A percentile compares a stretch with the other conserved stretches of the same genome.
phyloP scores from a whole-genome alignment of 2,113 vertebrate species.

The Lophura nycthemera region DNA sequence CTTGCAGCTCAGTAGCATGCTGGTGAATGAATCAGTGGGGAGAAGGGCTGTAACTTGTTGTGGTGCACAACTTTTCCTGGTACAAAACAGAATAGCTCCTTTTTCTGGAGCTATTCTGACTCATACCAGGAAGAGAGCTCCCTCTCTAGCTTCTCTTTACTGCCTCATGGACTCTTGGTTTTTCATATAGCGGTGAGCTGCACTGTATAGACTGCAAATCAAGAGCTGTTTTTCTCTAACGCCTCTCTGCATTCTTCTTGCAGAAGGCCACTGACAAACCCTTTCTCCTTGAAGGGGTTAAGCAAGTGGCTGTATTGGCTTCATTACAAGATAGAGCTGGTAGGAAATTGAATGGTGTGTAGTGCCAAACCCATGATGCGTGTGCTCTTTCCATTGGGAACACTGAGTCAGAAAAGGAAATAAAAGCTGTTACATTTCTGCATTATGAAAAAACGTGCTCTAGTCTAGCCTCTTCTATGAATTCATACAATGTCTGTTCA shows the following conservation, averaged over 20 bases:
- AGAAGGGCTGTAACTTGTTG: neutral
- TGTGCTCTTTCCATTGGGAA: slow-evolving; percentile 50
- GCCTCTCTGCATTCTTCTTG: neutral
- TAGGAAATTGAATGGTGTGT: neutral
- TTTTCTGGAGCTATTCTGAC: neutral
- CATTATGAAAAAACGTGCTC: neutral
- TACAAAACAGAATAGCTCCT: neutral
- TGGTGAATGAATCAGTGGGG: neutral
- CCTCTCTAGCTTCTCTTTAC: neutral
- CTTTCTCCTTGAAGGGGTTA: slow-evolving; percentile 28
- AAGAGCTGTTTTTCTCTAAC: neutral
- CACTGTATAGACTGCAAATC: neutral
- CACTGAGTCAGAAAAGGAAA: slow-evolving; percentile 38
- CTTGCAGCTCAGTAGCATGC: neutral
- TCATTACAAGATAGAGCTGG: neutral
- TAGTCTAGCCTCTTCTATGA: neutral
- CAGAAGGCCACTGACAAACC: neutral
- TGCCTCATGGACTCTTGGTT: neutral
- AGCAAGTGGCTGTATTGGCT: neutral
- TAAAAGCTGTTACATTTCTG: slow-evolving; percentile 4
- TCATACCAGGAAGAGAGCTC: neutral
- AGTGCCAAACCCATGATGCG: slow-evolving; percentile 40
- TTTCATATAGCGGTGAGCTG: neutral
- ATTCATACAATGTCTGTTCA: neutral
- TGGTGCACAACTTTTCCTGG: neutral